Evolutionary conservation across 2,797 vertebrate species (phyloP).

Genomic region (Hozukius guyotensis): DNA sequence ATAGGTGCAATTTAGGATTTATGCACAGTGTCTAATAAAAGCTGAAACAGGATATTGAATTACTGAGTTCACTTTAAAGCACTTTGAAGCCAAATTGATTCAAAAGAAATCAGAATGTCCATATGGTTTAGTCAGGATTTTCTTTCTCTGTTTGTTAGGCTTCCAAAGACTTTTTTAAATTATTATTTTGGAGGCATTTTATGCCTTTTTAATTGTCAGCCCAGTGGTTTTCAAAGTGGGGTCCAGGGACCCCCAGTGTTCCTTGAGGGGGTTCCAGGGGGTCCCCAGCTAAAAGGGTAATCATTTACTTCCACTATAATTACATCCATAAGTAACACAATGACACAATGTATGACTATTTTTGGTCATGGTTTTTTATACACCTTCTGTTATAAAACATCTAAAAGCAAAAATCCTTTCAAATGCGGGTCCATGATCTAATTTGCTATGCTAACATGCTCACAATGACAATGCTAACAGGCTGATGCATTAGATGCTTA

Average conservation of each 20-base stretch:
- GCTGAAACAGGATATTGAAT: conserved; percentile 18
- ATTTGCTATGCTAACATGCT: background rate
- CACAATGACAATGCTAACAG: background rate
- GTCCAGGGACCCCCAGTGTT: background rate
- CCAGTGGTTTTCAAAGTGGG: too few relatives aligned
- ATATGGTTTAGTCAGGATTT: background rate
- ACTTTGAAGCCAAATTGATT: conserved; percentile 1
- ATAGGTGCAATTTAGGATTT: conserved; percentile 16
- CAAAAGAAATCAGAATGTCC: background rate
- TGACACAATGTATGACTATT: too few relatives aligned
- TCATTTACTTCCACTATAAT: too few relatives aligned
- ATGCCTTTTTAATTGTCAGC: background rate
- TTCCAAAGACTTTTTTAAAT: background rate
- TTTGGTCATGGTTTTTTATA: too few relatives aligned
- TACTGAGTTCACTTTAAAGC: conserved; percentile 18
- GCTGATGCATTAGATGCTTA: background rate
- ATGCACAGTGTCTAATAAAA: conserved; percentile 20
- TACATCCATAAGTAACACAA: too few relatives aligned
- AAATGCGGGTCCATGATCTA: too few relatives aligned
- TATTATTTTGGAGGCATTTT: background rate
- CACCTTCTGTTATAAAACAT: too few relatives aligned
- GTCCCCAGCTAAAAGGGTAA: too few relatives aligned
- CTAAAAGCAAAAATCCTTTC: too few relatives aligned
- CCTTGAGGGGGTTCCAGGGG: background rate
- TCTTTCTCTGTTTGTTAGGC: background rate